Evolutionary conservation across 2,888 invertebrate species (phyloP).

Genomic region (Eubasilissa splendida): DNA sequence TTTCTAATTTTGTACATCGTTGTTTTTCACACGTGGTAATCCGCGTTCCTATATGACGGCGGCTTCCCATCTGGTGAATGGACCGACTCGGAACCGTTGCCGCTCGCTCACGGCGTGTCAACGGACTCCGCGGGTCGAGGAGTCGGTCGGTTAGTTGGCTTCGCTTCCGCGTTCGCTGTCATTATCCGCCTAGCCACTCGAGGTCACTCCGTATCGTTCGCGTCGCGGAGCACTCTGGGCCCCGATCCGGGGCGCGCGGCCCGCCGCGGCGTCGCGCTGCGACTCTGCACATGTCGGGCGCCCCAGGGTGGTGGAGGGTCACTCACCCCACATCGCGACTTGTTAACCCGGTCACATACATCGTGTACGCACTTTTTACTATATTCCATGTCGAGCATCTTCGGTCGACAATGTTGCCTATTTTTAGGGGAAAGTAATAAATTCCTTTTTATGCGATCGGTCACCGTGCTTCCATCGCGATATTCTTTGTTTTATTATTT

Average conservation of each 20-base stretch:
- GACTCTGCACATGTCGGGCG: background rate
- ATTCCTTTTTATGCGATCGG: too few relatives aligned
- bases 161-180: constrained; percentile 34
- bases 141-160: background rate
- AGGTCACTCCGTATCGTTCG: constrained; percentile 22
- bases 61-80: constrained; percentile 31
- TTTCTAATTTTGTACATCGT: too few relatives aligned
- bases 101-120: constrained; percentile 26
- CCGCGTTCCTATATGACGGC: constrained; percentile 5
- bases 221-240: background rate
- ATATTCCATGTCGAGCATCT: too few relatives aligned
- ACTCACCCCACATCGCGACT: constrained; percentile 31
- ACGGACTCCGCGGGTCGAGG: constrained; percentile 29
- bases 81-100: constrained; percentile 14
- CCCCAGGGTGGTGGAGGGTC: background rate
- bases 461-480: too few relatives aligned
- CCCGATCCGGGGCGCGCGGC: too few relatives aligned
- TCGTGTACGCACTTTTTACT: background rate
- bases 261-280: too few relatives aligned
- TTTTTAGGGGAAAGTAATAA: too few relatives aligned
- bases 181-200: constrained; percentile 25
- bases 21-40: too few relatives aligned
- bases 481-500: too few relatives aligned
- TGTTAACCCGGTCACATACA: constrained; percentile 40
- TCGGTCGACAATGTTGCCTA: background rate